phyloP scores from a whole-genome alignment of 2,797 vertebrate species.

The Peromyscus aztecus region DNA sequence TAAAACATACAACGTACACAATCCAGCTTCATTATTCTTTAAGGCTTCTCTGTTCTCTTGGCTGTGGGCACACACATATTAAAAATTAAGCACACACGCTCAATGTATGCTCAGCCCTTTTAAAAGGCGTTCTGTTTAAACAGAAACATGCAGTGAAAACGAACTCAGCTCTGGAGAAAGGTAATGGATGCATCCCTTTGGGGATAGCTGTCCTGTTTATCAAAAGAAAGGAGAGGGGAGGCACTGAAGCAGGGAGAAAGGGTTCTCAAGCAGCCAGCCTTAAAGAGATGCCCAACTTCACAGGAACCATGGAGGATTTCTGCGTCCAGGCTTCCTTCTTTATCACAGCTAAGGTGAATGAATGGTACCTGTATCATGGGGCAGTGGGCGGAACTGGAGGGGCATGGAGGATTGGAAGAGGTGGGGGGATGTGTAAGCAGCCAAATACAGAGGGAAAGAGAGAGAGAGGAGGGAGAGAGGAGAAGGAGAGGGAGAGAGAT shows the following conservation, averaged over 20 bases:
- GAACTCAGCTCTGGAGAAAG: constrained; percentile 71
- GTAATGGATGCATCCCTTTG: constrained; percentile 72
- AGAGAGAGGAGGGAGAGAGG: accelerated
- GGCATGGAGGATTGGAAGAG: neutral
- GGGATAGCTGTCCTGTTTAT: constrained; percentile 69
- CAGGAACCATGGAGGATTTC: neutral
- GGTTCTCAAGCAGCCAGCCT: constrained; percentile 21
- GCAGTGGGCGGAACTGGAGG: no score
- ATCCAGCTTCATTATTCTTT: constrained; percentile 67
- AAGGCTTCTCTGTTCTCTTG: constrained; percentile 72
- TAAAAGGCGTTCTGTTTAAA: constrained; percentile 75
- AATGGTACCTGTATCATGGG: neutral
- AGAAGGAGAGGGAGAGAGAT: neutral
- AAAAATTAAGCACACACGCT: constrained; percentile 78
- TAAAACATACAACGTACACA: constrained; percentile 67
- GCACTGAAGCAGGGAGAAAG: neutral
- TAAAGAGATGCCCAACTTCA: constrained; percentile 1
- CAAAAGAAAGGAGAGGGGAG: constrained; percentile 48
- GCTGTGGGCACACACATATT: constrained; percentile 70
- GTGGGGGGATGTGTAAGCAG: neutral
- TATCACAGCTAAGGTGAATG: neutral
- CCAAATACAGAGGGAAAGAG: neutral
- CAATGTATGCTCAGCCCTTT: constrained; percentile 58
- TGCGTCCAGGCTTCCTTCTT: neutral
- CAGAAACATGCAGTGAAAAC: constrained; percentile 73